These are phyloP conservation scores for Schrankia costaestrigalis DNA, from an alignment of 2,888 invertebrate species.

Conservation along the genomic window DNA sequence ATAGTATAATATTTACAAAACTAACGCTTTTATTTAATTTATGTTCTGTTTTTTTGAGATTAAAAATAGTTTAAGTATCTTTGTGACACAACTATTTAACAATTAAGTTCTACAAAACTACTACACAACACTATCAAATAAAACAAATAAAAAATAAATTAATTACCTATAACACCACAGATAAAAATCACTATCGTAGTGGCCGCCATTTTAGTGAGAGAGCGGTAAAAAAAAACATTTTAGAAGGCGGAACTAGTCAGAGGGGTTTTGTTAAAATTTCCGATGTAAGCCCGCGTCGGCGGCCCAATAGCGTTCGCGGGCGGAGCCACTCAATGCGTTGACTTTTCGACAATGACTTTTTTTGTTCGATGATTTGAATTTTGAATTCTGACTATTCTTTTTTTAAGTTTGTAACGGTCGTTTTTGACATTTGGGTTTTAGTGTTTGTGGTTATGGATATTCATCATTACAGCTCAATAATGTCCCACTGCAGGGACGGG, in stretches of 20 bases:
- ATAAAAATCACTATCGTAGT: slow-evolving; percentile 48
- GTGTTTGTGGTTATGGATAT: no score
- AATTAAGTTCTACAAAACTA: no score
- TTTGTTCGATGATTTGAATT: slow-evolving; percentile 37
- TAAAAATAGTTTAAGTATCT: no score
- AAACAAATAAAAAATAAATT: no score
- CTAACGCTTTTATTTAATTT: no score
- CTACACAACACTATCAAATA: no score
- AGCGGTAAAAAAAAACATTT: slow-evolving; percentile 74
- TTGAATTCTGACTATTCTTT: slow-evolving; percentile 20
- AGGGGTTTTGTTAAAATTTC: slow-evolving; percentile 78
- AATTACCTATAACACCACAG: not conserved
- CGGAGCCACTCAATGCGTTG: slow-evolving; percentile 75
- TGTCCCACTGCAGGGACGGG: no score
- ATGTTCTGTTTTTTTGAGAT: no score
- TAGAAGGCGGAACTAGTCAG: slow-evolving; percentile 79
- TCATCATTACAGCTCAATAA: no score
- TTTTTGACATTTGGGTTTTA: slow-evolving; percentile 1
- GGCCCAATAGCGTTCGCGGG: slow-evolving; percentile 77
- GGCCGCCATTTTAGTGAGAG: slow-evolving; percentile 71
- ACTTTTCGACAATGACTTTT: slow-evolving; percentile 74
- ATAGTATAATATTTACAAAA: no score
- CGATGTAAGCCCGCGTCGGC: slow-evolving; percentile 53
- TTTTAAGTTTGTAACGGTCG: slow-evolving; percentile 5
- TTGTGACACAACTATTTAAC: no score